A percentile compares a stretch with the other conserved stretches of the same genome.
These are phyloP conservation scores for Xyliphius kryptos DNA, from an alignment of 2,113 vertebrate genomes.

Conservation along the genomic window DNA sequence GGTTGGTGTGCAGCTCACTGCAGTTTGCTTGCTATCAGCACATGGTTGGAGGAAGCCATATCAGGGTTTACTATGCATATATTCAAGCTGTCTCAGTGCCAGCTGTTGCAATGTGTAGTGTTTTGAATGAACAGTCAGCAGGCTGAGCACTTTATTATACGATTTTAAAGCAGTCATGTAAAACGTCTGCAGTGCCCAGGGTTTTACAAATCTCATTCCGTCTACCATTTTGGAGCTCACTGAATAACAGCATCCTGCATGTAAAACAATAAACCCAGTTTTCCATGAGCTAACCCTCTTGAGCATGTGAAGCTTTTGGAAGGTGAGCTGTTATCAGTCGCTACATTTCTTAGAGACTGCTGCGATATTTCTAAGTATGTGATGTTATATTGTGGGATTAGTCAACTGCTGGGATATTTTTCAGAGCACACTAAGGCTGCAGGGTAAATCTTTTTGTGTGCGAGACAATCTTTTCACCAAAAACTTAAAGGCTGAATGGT, in stretches of 20 bases:
- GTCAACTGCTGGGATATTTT: constrained; percentile 20
- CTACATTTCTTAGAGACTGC: constrained; percentile 2
- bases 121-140: background rate
- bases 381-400: background rate
- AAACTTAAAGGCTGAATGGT: constrained; percentile 29
- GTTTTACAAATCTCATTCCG: constrained; percentile 14
- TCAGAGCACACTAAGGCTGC: constrained; percentile 21
- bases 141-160: constrained; percentile 1
- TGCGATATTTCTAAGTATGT: constrained; percentile 21
- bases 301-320: constrained; percentile 4
- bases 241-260: constrained; percentile 17
- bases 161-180: background rate
- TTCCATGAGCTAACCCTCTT: constrained; percentile 23
- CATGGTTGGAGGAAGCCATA: background rate
- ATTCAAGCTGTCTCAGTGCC: background rate
- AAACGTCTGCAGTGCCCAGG: background rate
- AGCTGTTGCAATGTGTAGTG: background rate
- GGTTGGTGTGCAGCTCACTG: background rate
- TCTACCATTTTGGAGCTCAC: constrained; percentile 1
- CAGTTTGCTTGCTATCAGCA: too few species aligned
- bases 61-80: background rate
- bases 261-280: constrained; percentile 21
- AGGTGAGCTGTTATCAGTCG: background rate
- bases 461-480: constrained; percentile 25
- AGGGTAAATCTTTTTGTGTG: constrained; percentile 20